Conservation (phyloP, 2,888 invertebrate species). For the Endotricha flammealis region DNA sequence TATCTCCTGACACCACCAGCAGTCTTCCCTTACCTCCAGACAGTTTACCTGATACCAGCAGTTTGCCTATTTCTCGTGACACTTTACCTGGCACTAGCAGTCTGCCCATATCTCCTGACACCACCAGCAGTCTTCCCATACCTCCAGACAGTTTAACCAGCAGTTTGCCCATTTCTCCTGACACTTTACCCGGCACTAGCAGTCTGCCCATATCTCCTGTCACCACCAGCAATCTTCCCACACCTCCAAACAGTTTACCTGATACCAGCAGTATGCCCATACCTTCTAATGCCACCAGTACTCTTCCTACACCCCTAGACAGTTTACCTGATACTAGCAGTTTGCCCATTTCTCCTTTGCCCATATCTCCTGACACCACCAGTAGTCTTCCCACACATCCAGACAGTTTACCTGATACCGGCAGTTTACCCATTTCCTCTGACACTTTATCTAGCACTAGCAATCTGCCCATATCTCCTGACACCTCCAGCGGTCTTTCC, state of each 20-base stretch:
- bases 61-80: background rate
- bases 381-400: background rate
- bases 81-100: background rate
- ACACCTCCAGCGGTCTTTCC: too few species aligned
- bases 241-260: background rate
- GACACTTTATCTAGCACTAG: too few species aligned
- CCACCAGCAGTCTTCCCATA: background rate
- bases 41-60: background rate
- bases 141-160: background rate
- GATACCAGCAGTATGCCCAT: background rate
- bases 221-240: background rate
- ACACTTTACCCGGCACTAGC: background rate
- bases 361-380: too few species aligned
- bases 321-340: too few species aligned
- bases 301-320: background rate
- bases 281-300: background rate
- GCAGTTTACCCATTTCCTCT: background rate
- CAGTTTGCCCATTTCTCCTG: too few species aligned
- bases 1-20: too few species aligned
- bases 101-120: background rate
- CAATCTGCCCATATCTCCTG: too few species aligned
- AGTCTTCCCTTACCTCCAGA: background rate
- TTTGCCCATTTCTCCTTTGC: too few species aligned
- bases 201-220: background rate
- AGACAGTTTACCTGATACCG: background rate